These are phyloP conservation scores for Rhinolophus sinicus DNA, from an alignment of 2,113 vertebrate species.

Conservation along the genomic window DNA sequence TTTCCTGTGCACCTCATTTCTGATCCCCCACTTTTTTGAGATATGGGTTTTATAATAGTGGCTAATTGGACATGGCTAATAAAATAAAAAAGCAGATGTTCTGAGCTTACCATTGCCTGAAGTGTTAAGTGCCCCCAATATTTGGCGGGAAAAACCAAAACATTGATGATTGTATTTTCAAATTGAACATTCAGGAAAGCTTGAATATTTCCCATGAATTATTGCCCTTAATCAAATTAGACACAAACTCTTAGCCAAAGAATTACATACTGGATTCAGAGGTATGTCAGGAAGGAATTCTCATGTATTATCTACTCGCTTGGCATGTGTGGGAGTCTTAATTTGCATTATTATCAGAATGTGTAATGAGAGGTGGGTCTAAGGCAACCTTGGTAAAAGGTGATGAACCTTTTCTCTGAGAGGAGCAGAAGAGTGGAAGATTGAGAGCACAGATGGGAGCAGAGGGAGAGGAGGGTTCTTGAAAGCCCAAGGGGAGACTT, in stretches of 20 bases:
- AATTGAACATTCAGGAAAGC: not conserved
- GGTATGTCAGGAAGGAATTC: not conserved
- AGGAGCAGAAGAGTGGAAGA: not conserved
- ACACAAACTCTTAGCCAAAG: not conserved
- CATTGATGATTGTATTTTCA: not conserved
- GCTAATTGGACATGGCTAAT: not conserved
- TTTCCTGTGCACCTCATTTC: not conserved
- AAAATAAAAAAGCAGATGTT: not conserved
- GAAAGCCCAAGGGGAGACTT: not conserved
- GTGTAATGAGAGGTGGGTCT: not conserved
- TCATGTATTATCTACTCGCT: not conserved
- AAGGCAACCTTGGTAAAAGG: not conserved
- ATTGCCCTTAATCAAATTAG: not conserved
- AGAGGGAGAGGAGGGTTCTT: rapidly evolving
- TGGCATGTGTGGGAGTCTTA: not conserved
- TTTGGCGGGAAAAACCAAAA: not conserved
- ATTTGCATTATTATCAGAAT: not conserved
- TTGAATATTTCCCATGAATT: not conserved
- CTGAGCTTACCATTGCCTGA: not conserved
- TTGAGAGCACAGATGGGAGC: not conserved
- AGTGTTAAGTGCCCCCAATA: not conserved
- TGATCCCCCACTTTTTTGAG: not conserved
- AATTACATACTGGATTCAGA: not conserved
- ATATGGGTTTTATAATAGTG: not conserved
- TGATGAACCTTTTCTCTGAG: not conserved